Evolutionary conservation across 1,140 invertebrate genomes (phyloP), one percentile per base, ranked within the genome.

Genomic region (Asobara japonica): DNA sequence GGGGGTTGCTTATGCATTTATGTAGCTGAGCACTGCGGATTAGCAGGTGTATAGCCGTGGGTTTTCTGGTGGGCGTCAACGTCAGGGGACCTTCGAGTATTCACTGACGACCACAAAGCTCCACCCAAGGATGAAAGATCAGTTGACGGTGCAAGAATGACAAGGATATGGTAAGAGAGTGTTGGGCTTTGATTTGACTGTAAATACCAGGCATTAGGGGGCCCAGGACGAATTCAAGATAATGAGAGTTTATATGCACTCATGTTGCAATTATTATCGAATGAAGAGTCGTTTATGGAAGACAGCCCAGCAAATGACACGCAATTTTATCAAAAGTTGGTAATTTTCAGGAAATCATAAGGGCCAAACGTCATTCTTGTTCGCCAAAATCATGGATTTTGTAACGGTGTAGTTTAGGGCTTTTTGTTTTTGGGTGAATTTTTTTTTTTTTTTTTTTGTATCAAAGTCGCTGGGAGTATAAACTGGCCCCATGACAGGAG

Each of bases 221-320:
- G 71, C 41, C 31, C 5, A 31, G 16, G 41, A 72, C 56, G 60
- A 64, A 72, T 75, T 36, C 41, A 22, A 68, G 76, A 80, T 77
- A 78, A 80, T 77, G 73, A 81, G 74, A 78, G 72, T 81, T 81
- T 80, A 81, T 78, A 73, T 71, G n/a, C 73, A 66, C 78, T 78
- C 25, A 75, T 65, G 71, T 71, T 65, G 78, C 77, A 82, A 84
- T 86, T 84, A 86, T 85, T 86, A 85, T 84, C 80, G 71, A 84
- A 86, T 86, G 78, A 86, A 85, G 82, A 80, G 74, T 78, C 77
- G 74, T 83, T 83, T 82, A 82, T 70, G 67, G 76, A 38, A 45
- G 6, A 25, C 69, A 73, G 68, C 69, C 74, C 71, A 56, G 69
- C 74, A 83, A 81, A 80, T 80, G 78, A 80, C 82, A 83, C 77